Evolutionary conservation across 2,888 invertebrate species (phyloP).

Genomic region (Vesta saturnalis): DNA sequence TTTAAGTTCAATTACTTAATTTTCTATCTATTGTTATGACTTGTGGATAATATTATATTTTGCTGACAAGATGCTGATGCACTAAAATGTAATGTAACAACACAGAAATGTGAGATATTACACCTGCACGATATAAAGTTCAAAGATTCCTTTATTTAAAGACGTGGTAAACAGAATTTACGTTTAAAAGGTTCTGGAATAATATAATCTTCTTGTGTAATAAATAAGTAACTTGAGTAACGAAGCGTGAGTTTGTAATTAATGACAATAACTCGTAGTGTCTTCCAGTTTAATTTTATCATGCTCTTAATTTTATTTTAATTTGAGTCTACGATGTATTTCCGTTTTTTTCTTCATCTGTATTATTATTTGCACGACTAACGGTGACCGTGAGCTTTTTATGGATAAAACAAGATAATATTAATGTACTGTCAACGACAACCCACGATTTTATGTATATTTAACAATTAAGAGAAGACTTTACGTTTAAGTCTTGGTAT

Average conservation of each 20-base stretch:
- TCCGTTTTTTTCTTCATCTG: not conserved
- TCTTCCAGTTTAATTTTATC: not conserved
- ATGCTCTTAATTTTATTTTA: not conserved
- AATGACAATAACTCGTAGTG: not conserved
- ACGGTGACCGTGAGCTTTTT: constrained; percentile 8
- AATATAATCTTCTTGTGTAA: not conserved
- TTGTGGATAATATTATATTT: constrained; percentile 15
- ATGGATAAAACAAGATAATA: not conserved
- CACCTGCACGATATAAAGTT: constrained; percentile 30
- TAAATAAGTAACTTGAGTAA: constrained; percentile 4
- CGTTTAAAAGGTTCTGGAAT: not conserved
- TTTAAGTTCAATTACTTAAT: not conserved
- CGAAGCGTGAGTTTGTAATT: not conserved
- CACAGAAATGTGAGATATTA: constrained; percentile 24
- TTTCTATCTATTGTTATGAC: constrained; percentile 17
- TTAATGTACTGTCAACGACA: constrained; percentile 1
- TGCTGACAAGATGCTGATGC: constrained; percentile 29
- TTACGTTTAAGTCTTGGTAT: not conserved
- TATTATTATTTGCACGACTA: constrained; percentile 5
- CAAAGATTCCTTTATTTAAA: constrained; percentile 20
- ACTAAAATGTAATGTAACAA: constrained; percentile 20
- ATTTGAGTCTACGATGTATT: constrained; percentile 1
- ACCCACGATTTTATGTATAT: constrained; percentile 15
- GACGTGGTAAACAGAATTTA: constrained; percentile 2
- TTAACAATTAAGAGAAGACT: constrained; percentile 5